Evolutionary conservation across 2,888 invertebrate species (phyloP), one percentile per base, ranked within the genome.

Genomic region (Ellobium chinense): DNA sequence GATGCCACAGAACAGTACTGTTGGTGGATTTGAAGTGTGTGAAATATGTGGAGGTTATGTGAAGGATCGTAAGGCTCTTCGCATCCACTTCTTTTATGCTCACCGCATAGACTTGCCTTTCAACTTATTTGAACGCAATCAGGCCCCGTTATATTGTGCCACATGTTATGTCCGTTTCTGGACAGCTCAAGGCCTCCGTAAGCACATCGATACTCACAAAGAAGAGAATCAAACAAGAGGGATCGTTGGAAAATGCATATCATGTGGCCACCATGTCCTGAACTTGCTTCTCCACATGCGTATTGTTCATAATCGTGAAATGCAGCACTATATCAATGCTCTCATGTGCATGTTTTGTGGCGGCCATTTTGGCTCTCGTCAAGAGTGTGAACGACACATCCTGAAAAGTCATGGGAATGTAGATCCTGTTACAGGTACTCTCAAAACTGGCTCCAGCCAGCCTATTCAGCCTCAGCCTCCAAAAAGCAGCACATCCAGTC

Each of bases 1-100:
- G 7, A 54, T 27, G 18, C 37, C 73, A 18, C 72, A 66, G 27
- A 73, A 46, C 58, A 68, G 56, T 29, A 46, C 78, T 14, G 36
- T 66, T 27, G 74, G 80, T 31, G 87, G 87, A 12, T 90, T 90
- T 86, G 90, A 89, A 82, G 89, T 90, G 87, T 99, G 98, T 93
- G 98, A 98, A 94, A 98, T 98, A 85, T 99, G 98, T 93, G 98
- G 98, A 91, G 98, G 98, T 31, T 98, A 98, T 92, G 98, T 98
- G 84, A 97, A 98, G 94, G 98, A 98, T 93, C 94, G 98, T 90
- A 97, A 98, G 90, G 97, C 98, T 92, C 94, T 98, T 84, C 95
- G 98, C 85, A 98, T 98, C 93, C 98, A 98, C 92, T 98, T 98
- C 97, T 98, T 97, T 92, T 98, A 97, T 97, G 98, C 98, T 92